Percentiles rank a stretch among this genome's conserved stretches.
phyloP scores from a whole-genome alignment of 2,888 invertebrate species.

The Augochlorella aurata region DNA sequence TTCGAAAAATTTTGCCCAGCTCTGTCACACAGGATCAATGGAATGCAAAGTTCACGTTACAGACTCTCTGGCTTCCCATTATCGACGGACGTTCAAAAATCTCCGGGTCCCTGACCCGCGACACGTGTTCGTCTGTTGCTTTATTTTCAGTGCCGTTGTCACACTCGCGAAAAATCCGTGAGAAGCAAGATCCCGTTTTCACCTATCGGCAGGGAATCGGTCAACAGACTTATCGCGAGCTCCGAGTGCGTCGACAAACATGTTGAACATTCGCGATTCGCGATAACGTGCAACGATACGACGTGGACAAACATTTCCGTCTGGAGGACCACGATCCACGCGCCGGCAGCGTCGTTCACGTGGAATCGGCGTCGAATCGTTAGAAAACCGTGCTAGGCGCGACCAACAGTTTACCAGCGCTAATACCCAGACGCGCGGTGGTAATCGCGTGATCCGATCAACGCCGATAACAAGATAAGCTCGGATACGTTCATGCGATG shows the following conservation, averaged over 20 bases:
- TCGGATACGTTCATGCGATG: slow-evolving; percentile 34
- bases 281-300: slow-evolving; percentile 41
- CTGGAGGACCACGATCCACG: slow-evolving; percentile 5
- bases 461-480: slow-evolving; percentile 67
- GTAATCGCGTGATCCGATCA: slow-evolving; percentile 63
- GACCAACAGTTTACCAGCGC: slow-evolving; percentile 22
- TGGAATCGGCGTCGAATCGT: slow-evolving; percentile 11
- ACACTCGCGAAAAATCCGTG: slow-evolving; percentile 59
- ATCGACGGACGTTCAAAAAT: slow-evolving; percentile 49
- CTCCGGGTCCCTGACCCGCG: slow-evolving; percentile 67
- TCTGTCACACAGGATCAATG: not conserved
- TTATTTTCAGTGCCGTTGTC: slow-evolving; percentile 69
- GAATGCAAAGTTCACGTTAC: slow-evolving; percentile 1
- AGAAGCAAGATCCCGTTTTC: slow-evolving; percentile 6
- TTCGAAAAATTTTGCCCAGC: too few species aligned
- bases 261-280: slow-evolving; percentile 48
- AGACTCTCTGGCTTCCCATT: slow-evolving; percentile 17
- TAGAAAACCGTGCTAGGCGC: slow-evolving; percentile 45
- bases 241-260: slow-evolving; percentile 43
- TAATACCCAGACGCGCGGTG: slow-evolving; percentile 39
- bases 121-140: slow-evolving; percentile 73
- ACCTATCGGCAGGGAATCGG: slow-evolving; percentile 43
- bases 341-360: not conserved
- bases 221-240: slow-evolving; percentile 45
- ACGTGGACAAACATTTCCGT: slow-evolving; percentile 32